Evolutionary conservation across 2,797 vertebrate species (phyloP).

Genomic region (Hoplostethus atlanticus): DNA sequence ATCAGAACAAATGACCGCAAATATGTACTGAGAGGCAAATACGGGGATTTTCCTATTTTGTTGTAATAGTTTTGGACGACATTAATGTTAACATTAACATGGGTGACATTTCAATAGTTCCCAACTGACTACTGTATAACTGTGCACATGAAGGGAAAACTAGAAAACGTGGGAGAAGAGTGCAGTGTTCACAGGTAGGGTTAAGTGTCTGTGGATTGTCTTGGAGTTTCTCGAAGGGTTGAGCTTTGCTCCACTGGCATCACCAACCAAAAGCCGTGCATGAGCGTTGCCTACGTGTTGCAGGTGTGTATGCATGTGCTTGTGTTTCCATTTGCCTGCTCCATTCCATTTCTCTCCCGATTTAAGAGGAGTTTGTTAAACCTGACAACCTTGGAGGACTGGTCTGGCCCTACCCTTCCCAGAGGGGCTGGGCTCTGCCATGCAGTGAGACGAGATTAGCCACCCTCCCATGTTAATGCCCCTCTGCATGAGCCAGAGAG

Average conservation of each 20-base stretch:
- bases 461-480: background rate
- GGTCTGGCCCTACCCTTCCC: slow-evolving; percentile 35
- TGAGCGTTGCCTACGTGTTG: slow-evolving; percentile 26
- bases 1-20: background rate
- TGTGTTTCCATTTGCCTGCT: slow-evolving; percentile 17
- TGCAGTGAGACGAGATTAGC: background rate
- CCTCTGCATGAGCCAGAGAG: too few species aligned
- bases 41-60: background rate
- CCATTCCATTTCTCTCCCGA: slow-evolving; percentile 16
- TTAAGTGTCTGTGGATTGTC: slow-evolving; percentile 29
- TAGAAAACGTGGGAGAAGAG: too few species aligned
- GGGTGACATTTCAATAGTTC: background rate
- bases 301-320: slow-evolving; percentile 2
- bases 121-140: too few species aligned
- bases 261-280: slow-evolving; percentile 58
- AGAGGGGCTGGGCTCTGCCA: slow-evolving; percentile 1
- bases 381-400: slow-evolving; percentile 64
- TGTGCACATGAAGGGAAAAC: background rate
- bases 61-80: too few species aligned
- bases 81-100: too few species aligned
- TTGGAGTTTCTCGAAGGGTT: slow-evolving; percentile 24
- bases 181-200: too few species aligned
- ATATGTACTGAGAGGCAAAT: background rate
- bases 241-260: slow-evolving; percentile 9
- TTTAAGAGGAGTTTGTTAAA: slow-evolving; percentile 42